Base-by-base conservation (phyloP, 2,113 vertebrate genomes). In the Periophthalmus modestus region DNA sequence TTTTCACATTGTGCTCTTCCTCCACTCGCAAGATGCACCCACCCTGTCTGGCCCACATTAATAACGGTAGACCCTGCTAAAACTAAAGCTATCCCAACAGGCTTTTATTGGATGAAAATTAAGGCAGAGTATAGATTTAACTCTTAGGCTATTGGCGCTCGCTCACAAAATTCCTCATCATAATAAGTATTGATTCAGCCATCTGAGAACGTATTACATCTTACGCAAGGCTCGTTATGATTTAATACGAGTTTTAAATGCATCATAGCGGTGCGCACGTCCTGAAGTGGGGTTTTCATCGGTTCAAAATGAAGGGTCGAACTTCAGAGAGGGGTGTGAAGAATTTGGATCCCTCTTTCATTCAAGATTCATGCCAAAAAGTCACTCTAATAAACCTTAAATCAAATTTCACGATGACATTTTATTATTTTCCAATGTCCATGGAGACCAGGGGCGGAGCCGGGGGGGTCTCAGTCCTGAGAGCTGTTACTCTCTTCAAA, bases 111-210 rank as follows among this genome's bases (percentile, higher is more conserved):
- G 11, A 67, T 62, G 14, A 55, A 58, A 19, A 65, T 54, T 24
- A 46, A 43, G 47, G 72, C 12, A 36, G 3, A 13, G 23, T 24
- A 68, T 65, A 19, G 62, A 65, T 65, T 65, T 65, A 43, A 65
- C 62, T 36, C 10, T 19, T 18, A 28, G 0, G 68, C 28, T n/a
- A 68, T 47, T 71, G 21, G 50, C 55, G 7, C 7, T 3, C 21
- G n/a, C 0, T 68, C 16, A 21, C 4, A 36, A 13, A 71, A 74
- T 28, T 68, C 15, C 55, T 58, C 47, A 54, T 71, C 67, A 48
- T 59, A 18, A 54, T n/a, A 39, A 73, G 19, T 70, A 68, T 65
- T 69, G 73, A 82, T 68, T 73, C 13, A 68, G 7, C 19, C 50
- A 13, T 18, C 2, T 1, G 0, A 36, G 55, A 71, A 48, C 19